A percentile compares a stretch with the other conserved stretches of the same genome.
Conservation (phyloP, 1,140 invertebrate genomes). For the Halotydeus destructor region DNA sequence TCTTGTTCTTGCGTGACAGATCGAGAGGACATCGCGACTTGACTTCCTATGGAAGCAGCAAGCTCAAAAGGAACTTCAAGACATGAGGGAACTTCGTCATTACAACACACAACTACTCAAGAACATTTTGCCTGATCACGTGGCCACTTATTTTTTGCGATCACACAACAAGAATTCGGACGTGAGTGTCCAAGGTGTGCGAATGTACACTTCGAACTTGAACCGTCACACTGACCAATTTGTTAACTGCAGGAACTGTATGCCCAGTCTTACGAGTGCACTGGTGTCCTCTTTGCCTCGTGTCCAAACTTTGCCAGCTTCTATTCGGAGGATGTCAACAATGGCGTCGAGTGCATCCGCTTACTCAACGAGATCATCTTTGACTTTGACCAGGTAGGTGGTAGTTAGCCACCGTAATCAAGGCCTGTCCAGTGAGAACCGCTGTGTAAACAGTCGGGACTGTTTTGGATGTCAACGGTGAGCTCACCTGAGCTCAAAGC, state of each 20-base stretch:
- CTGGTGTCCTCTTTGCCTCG: conserved; percentile 90
- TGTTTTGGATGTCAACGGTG: no score
- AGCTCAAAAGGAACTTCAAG: conserved; percentile 64
- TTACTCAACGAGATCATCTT: conserved; percentile 93
- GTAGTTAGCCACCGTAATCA: background rate
- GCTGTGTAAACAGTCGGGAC: no score
- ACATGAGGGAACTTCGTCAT: conserved; percentile 66
- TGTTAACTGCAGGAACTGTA: conserved; percentile 54
- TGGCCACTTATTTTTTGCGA: conserved; percentile 80
- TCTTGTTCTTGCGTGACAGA: conserved; percentile 9
- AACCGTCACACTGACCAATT: background rate
- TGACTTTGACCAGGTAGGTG: conserved; percentile 33
- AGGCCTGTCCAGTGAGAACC: background rate
- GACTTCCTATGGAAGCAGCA: conserved; percentile 91
- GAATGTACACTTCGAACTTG: background rate
- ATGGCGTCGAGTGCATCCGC: conserved; percentile 89
- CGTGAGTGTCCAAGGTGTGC: conserved; percentile 19
- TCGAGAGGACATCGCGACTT: conserved; percentile 57
- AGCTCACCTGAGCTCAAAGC: no score
- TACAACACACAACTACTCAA: conserved; percentile 56
- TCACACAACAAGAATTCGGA: conserved; percentile 47
- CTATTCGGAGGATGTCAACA: conserved; percentile 90
- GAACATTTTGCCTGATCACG: conserved; percentile 62
- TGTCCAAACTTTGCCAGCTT: conserved; percentile 97
- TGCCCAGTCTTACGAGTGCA: conserved; percentile 71